Percentiles rank a stretch among this genome's conserved stretches.
These are phyloP conservation scores for Cotesia glomerata DNA, from an alignment of 1,140 invertebrate genomes.

Conservation along the genomic window DNA sequence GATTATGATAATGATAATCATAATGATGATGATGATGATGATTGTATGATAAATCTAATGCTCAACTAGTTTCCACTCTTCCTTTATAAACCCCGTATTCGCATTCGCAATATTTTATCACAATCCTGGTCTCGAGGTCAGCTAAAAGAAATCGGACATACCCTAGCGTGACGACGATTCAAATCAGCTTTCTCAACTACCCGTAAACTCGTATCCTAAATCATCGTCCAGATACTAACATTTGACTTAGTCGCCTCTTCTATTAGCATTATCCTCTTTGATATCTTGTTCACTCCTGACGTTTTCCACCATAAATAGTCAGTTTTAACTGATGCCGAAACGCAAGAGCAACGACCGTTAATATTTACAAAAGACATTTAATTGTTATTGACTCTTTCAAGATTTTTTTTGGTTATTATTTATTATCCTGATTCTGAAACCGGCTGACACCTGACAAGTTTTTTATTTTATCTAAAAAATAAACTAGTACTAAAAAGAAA, in stretches of 20 bases:
- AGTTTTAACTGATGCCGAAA: constrained; percentile 20
- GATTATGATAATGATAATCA: neutral
- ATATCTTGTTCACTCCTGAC: neutral
- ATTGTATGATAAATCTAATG: neutral
- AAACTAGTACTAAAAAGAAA: neutral
- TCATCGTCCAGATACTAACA: neutral
- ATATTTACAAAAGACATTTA: constrained; percentile 9
- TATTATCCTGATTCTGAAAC: neutral
- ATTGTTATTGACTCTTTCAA: neutral
- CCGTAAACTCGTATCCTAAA: constrained; percentile 22
- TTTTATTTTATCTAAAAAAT: too few relatives aligned
- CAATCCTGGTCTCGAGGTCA: constrained; percentile 9
- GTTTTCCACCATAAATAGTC: neutral
- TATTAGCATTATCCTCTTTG: neutral
- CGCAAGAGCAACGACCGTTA: constrained; percentile 22
- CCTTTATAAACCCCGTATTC: neutral
- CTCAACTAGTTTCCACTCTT: neutral
- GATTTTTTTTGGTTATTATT: neutral
- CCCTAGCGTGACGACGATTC: constrained; percentile 26
- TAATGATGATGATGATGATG: neutral
- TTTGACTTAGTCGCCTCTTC: neutral
- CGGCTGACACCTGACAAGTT: too few relatives aligned
- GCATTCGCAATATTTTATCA: constrained; percentile 8
- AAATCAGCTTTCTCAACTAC: constrained; percentile 25
- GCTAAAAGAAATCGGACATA: constrained; percentile 27